Evolutionary conservation across 2,113 vertebrate species (phyloP).

Genomic region (Proterorhinus semilunaris): DNA sequence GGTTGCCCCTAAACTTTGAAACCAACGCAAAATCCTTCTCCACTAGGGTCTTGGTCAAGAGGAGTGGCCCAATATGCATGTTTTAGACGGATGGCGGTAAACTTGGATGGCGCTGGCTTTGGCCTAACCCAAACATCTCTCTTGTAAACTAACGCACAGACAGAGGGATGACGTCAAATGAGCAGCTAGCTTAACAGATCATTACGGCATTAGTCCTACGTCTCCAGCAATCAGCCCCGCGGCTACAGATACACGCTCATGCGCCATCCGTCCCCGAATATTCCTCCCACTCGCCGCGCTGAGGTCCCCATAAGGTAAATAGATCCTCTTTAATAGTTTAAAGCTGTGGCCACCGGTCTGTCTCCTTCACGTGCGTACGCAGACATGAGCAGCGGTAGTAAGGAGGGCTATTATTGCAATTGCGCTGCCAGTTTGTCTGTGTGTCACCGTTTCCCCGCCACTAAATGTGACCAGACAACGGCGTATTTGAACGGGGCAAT

Average conservation of each 20-base stretch:
- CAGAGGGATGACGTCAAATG: constrained; percentile 11
- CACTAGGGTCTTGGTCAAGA: no score
- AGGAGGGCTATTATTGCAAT: constrained; percentile 70
- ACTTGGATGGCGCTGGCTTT: background rate
- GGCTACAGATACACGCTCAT: background rate
- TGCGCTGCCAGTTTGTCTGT: constrained; percentile 72
- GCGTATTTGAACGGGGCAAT: constrained; percentile 62
- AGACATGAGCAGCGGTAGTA: constrained; percentile 29
- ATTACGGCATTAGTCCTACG: constrained; percentile 17
- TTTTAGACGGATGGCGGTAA: background rate
- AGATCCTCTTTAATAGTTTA: constrained; percentile 71
- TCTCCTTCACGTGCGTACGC: constrained; percentile 14
- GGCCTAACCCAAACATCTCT: background rate
- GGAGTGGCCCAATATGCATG: no score
- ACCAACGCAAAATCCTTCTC: no score
- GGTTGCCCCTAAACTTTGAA: no score
- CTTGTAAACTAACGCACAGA: background rate
- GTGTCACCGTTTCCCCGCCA: constrained; percentile 52
- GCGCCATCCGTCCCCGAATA: background rate
- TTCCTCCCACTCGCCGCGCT: constrained; percentile 43
- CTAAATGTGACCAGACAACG: constrained; percentile 72
- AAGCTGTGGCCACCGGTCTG: constrained; percentile 63
- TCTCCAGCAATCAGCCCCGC: constrained; percentile 14
- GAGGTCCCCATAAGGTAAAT: constrained; percentile 54
- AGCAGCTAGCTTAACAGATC: constrained; percentile 15